Evolutionary conservation across 2,888 invertebrate genomes (phyloP).

Genomic region (Lissocephala sabroskyi): DNA sequence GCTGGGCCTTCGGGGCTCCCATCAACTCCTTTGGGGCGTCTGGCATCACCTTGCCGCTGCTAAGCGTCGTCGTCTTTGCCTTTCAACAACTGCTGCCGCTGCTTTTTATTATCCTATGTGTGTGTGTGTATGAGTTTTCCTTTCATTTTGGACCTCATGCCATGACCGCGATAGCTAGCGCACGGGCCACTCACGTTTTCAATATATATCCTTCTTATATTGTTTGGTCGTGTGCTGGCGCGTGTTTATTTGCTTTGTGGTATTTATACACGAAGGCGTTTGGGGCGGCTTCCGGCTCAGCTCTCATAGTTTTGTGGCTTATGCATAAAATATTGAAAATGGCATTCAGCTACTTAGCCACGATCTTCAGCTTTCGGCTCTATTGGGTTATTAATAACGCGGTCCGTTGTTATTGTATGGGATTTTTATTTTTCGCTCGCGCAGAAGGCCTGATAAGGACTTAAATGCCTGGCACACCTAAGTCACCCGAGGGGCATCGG

Average conservation of each 20-base stretch:
- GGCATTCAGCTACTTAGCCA: slow-evolving; percentile 37
- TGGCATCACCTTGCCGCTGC: too few species aligned
- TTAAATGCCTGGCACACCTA: not conserved
- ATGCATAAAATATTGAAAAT: slow-evolving; percentile 57
- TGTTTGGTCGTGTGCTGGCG: slow-evolving; percentile 53
- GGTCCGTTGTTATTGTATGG: not conserved
- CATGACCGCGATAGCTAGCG: too few species aligned
- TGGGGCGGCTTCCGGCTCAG: not conserved
- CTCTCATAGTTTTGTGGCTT: slow-evolving; percentile 33
- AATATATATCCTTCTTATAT: slow-evolving; percentile 54
- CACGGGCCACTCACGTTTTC: slow-evolving; percentile 49
- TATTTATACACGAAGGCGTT: slow-evolving; percentile 38
- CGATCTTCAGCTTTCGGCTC: too few species aligned
- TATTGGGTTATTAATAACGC: not conserved
- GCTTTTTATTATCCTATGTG: slow-evolving; percentile 56
- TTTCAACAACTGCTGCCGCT: too few species aligned
- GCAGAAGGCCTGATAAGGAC: too few species aligned
- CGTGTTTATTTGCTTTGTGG: slow-evolving; percentile 56
- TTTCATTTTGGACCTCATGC: slow-evolving; percentile 40
- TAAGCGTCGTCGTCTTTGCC: too few species aligned
- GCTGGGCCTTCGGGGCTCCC: slow-evolving; percentile 26
- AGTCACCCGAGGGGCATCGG: not conserved
- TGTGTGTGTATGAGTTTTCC: slow-evolving; percentile 55
- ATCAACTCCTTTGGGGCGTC: not conserved
- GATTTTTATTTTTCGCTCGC: too few species aligned